These are phyloP conservation scores for Archaeoteleia sp. DNA, from an alignment of 2,888 invertebrate genomes.

Conservation along the genomic window DNA sequence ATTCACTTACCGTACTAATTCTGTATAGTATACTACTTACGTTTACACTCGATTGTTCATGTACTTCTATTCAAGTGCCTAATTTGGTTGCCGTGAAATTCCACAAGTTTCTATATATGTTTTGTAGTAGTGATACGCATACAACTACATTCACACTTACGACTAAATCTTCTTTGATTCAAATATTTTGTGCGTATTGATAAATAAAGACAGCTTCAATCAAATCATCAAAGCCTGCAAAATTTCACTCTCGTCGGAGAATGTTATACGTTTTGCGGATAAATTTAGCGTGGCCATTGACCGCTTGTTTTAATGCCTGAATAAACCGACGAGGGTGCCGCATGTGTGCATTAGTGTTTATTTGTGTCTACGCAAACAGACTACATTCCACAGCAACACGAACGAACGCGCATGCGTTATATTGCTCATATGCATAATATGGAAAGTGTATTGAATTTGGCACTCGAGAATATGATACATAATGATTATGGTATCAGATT, in stretches of 20 bases:
- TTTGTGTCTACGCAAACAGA: conserved; percentile 33
- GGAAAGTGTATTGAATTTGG: conserved; percentile 18
- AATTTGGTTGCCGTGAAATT: too few species aligned
- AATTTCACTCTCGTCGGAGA: conserved; percentile 36
- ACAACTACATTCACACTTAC: too few species aligned
- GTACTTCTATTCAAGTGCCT: too few species aligned
- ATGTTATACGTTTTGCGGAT: conserved; percentile 56
- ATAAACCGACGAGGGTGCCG: conserved; percentile 52
- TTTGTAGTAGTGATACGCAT: too few species aligned
- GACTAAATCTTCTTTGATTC: too few species aligned
- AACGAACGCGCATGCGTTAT: conserved; percentile 23
- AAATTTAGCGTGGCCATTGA: conserved; percentile 60
- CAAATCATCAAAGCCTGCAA: too few species aligned
- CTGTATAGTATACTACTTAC: too few species aligned
- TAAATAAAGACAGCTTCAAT: too few species aligned
- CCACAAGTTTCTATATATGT: too few species aligned
- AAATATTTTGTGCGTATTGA: too few species aligned
- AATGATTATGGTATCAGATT: conserved; percentile 1
- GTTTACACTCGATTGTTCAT: too few species aligned
- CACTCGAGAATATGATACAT: conserved; percentile 10
- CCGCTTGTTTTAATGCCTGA: conserved; percentile 54
- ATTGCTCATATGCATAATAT: conserved; percentile 8
- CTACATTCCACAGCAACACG: conserved; percentile 12
- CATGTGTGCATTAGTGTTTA: conserved; percentile 27
- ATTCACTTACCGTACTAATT: too few species aligned